phyloP scores from a whole-genome alignment of 2,888 invertebrate species.

The Deroplatys truncata region DNA sequence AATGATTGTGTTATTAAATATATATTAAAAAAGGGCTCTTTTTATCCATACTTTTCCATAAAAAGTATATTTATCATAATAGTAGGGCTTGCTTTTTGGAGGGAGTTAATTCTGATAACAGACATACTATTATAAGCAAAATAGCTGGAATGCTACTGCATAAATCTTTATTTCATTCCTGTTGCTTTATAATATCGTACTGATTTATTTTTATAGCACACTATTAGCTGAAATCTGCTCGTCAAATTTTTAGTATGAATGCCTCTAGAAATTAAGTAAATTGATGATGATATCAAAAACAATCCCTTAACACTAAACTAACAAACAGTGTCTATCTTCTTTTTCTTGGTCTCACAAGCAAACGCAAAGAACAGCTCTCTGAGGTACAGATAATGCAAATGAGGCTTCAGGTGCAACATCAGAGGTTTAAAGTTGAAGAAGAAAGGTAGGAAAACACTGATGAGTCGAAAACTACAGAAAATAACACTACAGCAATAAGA shows the following conservation, averaged over 20 bases:
- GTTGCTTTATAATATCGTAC: no score
- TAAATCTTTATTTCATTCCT: no score
- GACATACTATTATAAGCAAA: no score
- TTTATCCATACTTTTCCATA: no score
- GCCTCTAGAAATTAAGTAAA: neutral
- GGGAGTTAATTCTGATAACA: no score
- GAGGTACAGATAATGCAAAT: conserved; percentile 78
- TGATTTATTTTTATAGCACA: no score
- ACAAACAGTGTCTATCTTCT: neutral
- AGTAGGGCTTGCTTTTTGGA: no score
- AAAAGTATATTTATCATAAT: no score
- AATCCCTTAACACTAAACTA: neutral
- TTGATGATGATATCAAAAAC: neutral
- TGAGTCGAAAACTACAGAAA: conserved; percentile 22
- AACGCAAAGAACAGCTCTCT: conserved; percentile 67
- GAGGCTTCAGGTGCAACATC: conserved; percentile 73
- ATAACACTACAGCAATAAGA: neutral
- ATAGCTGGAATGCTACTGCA: no score
- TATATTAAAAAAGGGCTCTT: no score
- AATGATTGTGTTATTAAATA: no score
- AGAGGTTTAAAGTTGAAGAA: conserved; percentile 74
- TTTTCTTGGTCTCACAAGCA: conserved; percentile 40
- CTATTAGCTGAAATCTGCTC: neutral
- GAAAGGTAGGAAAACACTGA: conserved; percentile 63
- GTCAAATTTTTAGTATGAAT: neutral